Percentiles rank a stretch among this genome's conserved stretches.
phyloP scores from a whole-genome alignment of 1,140 invertebrate genomes.

The Aricia agestis region DNA sequence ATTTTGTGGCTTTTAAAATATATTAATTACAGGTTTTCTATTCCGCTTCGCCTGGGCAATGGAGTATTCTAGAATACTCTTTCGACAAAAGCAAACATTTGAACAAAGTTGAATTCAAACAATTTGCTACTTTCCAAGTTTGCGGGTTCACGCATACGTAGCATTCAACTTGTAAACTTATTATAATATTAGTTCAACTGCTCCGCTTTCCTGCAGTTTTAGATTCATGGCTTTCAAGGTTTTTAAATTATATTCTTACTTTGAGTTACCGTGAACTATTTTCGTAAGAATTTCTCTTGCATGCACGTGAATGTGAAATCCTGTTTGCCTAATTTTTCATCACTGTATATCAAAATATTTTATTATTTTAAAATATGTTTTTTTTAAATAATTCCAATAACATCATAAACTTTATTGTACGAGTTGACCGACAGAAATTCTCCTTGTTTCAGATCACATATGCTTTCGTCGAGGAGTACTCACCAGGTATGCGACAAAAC shows the following conservation, averaged over 20 bases:
- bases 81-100: not conserved
- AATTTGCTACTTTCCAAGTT: not conserved
- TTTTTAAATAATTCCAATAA: too few species aligned
- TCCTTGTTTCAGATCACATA: slow-evolving; percentile 63
- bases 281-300: not conserved
- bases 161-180: not conserved
- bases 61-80: not conserved
- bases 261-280: not conserved
- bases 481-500: slow-evolving; percentile 57
- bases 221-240: not conserved
- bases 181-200: not conserved
- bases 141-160: not conserved
- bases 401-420: not conserved
- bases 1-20: too few species aligned
- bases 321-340: too few species aligned
- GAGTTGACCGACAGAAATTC: not conserved
- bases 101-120: not conserved
- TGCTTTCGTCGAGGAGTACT: slow-evolving; percentile 46
- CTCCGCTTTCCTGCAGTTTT: not conserved
- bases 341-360: too few species aligned
- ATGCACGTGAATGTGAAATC: too few species aligned
- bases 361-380: too few species aligned
- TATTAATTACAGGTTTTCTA: too few species aligned
- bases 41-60: too few species aligned
- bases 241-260: not conserved